phyloP scores from a whole-genome alignment of 1,140 invertebrate species.

The Nasonia giraulti region DNA sequence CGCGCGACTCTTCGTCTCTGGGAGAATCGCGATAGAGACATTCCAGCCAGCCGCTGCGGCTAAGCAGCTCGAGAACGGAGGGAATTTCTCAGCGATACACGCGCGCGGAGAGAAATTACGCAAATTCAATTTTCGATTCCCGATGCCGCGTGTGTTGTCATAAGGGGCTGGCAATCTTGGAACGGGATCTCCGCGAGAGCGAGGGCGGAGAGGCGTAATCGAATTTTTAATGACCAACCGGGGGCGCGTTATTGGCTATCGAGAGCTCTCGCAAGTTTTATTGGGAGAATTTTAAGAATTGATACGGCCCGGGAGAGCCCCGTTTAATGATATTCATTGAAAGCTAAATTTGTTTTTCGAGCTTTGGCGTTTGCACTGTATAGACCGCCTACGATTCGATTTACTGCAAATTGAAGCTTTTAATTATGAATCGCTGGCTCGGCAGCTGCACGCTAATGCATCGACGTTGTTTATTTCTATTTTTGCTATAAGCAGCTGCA shows the following conservation, averaged over 20 bases:
- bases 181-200: background rate
- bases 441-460: no score
- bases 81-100: background rate
- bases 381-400: background rate
- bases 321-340: slow-evolving; percentile 18
- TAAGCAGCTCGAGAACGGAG: background rate
- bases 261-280: background rate
- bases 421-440: no score
- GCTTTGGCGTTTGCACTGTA: background rate
- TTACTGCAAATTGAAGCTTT: background rate
- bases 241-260: background rate
- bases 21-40: slow-evolving; percentile 39
- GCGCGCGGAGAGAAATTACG: slow-evolving; percentile 26
- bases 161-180: slow-evolving; percentile 4
- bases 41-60: background rate
- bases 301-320: background rate
- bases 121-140: slow-evolving; percentile 46
- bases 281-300: background rate
- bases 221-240: slow-evolving; percentile 27
- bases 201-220: background rate
- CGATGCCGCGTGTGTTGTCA: background rate
- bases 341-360: background rate
- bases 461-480: no score
- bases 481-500: no score
- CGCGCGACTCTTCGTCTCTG: slow-evolving; percentile 5